Conservation (phyloP, 2,888 invertebrate species). For the Archips crataeganus region DNA sequence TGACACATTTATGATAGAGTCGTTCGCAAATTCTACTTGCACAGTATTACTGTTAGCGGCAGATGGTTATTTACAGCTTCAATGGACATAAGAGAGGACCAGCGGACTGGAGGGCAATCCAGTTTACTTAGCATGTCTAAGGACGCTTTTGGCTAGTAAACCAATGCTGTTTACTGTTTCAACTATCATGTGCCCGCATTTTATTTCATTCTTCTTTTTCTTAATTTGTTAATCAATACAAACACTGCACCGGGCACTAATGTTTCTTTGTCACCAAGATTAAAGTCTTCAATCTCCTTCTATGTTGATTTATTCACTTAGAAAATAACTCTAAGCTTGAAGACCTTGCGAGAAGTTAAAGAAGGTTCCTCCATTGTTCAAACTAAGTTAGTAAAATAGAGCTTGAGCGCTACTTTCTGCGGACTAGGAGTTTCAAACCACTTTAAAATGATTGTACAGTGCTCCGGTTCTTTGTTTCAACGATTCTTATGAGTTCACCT, state of each 20-base stretch:
- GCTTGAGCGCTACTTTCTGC: constrained; percentile 28
- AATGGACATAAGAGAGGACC: background rate
- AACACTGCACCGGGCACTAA: background rate
- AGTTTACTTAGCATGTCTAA: background rate
- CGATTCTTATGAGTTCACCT: constrained; percentile 1
- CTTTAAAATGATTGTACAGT: constrained; percentile 26
- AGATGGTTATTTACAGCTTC: background rate
- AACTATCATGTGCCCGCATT: background rate
- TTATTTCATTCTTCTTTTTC: background rate
- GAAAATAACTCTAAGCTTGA: constrained; percentile 21
- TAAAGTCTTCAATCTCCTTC: background rate
- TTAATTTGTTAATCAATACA: background rate
- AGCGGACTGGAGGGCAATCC: background rate
- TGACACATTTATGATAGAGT: background rate
- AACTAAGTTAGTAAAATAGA: constrained; percentile 28
- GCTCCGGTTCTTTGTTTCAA: constrained; percentile 2
- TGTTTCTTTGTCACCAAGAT: background rate
- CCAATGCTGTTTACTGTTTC: background rate
- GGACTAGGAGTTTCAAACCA: constrained; percentile 29
- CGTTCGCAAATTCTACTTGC: background rate
- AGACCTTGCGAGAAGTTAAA: constrained; percentile 25
- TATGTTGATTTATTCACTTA: constrained; percentile 17
- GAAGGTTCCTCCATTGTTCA: constrained; percentile 18
- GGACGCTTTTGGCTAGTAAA: background rate
- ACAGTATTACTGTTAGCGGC: background rate